A percentile compares a stretch with the other conserved stretches of the same genome.
Evolutionary conservation across 2,888 invertebrate species (phyloP).

Genomic region (Endotricha flammealis): DNA sequence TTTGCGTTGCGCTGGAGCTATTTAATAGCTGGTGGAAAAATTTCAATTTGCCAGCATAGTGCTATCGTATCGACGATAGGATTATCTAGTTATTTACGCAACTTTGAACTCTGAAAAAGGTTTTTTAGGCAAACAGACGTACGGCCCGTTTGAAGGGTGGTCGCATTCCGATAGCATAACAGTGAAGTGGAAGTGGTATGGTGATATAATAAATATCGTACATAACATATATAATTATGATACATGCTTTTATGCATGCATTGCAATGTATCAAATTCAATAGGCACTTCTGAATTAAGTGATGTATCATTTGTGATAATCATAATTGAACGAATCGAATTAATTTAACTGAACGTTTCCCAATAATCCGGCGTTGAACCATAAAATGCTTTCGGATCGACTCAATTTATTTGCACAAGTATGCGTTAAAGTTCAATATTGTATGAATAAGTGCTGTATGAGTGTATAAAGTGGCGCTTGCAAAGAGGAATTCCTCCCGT

Average conservation of each 20-base stretch:
- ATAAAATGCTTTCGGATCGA: conserved; percentile 47
- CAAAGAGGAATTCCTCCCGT: conserved; percentile 48
- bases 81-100: neutral
- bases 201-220: conserved; percentile 8
- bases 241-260: conserved; percentile 7
- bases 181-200: no score
- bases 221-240: conserved; percentile 10
- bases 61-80: no score
- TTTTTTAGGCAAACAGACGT: no score
- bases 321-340: conserved; percentile 47
- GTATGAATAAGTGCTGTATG: conserved; percentile 40
- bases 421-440: conserved; percentile 45
- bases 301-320: conserved; percentile 37
- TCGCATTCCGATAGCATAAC: neutral
- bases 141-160: no score
- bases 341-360: conserved; percentile 39
- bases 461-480: conserved; percentile 27
- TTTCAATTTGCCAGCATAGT: no score
- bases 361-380: conserved; percentile 47
- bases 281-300: conserved; percentile 23
- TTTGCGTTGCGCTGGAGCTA: no score
- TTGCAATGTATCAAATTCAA: conserved; percentile 4
- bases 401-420: conserved; percentile 48
- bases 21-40: no score
- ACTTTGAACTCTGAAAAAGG: no score